A percentile compares a stretch with the other conserved stretches of the same genome.
Evolutionary conservation across 2,888 invertebrate genomes (phyloP).

Genomic region (Pyrocoelia pectoralis): DNA sequence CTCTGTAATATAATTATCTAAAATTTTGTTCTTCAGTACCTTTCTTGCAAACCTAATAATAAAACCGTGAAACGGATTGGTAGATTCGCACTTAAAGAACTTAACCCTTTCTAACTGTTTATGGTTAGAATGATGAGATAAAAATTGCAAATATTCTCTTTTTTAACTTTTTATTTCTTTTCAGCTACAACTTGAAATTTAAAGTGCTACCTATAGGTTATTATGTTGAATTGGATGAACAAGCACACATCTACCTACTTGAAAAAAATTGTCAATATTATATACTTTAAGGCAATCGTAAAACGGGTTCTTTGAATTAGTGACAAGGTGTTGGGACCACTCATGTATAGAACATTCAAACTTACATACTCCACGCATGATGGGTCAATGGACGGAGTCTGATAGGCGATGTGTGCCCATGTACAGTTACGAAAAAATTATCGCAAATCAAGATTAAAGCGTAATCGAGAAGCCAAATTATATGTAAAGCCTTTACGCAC

Average conservation of each 20-base stretch:
- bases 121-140: too few relatives aligned
- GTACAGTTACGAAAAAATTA: slow-evolving; percentile 39
- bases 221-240: background rate
- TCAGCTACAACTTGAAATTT: too few relatives aligned
- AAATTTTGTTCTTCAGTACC: too few relatives aligned
- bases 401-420: slow-evolving; percentile 43
- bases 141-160: too few relatives aligned
- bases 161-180: too few relatives aligned
- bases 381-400: slow-evolving; percentile 40
- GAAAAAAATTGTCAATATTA: slow-evolving; percentile 33
- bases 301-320: slow-evolving; percentile 37
- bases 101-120: too few relatives aligned
- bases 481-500: background rate
- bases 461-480: background rate
- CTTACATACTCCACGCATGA: slow-evolving; percentile 40
- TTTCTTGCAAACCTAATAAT: too few relatives aligned
- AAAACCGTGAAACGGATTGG: too few relatives aligned
- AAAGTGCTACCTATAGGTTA: too few relatives aligned
- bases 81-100: too few relatives aligned
- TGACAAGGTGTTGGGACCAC: slow-evolving; percentile 36
- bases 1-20: too few relatives aligned
- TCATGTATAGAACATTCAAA: slow-evolving; percentile 39
- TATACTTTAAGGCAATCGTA: slow-evolving; percentile 37
- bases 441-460: slow-evolving; percentile 22
- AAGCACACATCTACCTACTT: too few relatives aligned